Base-by-base conservation (phyloP, 2,113 vertebrate species). In the Uropsilus gracilis region DNA sequence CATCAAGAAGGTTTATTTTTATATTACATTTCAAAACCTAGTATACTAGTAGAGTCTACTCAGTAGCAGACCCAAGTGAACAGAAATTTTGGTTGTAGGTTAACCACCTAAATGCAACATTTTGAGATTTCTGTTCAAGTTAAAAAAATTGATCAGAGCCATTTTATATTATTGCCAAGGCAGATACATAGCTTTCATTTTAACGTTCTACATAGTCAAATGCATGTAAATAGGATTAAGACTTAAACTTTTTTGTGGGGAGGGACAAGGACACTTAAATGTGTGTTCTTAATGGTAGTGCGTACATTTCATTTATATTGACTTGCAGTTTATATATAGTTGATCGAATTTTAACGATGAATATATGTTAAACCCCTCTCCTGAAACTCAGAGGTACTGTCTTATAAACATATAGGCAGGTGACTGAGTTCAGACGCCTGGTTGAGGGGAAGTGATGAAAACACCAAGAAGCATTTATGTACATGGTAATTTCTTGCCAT, bases 401-500 rank as follows among this genome's bases (percentile, higher is more conserved):
- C 42, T 90, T 87, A 61, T 14, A 50, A 86, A 82, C 34, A 78
- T 95, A 26, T 81, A 94, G 64, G 34, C 34, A 78, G 82, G 28
- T 84, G 72, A 92, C 68, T 61, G 12, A 28, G 42, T 68, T 96
- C 39, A 72, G 71, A 30, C 44, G 1, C 11, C 32, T 78, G 90
- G 26, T 81, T 86, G 59, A 48, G 71, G 89, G 32, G 61, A 97
- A 75, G 22, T 91, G 34, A 89, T 80, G 73, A 82, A 96, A 97
- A 48, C 50, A 42, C 30, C 1, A 0, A 85, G 42, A 48, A 93
- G n/a, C 64, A 84, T 95, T 97, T 97, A 77, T 14, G 80, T 92
- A 73, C 63, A 83, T 94, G 57, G 66, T 93, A 78, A 90, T 95
- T 96, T 96, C 89, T 97, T 96, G 89, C 95, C 82, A 73, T 91